Conservation (phyloP, 2,797 vertebrate species). For the Mus spretus region DNA sequence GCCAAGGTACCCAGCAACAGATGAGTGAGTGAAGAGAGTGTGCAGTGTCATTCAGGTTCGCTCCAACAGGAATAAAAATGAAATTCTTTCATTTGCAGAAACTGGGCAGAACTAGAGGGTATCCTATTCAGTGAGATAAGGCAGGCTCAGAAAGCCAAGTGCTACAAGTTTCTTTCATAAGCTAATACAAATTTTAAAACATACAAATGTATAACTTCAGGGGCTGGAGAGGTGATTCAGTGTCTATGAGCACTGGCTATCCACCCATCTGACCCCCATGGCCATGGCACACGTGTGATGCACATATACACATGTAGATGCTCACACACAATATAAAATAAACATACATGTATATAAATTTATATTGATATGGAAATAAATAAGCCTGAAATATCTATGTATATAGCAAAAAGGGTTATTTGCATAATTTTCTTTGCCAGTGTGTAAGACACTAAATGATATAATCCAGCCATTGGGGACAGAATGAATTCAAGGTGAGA, state of each 20-base stretch:
- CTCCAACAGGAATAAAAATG: neutral
- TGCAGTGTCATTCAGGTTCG: neutral
- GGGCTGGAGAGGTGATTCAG: neutral
- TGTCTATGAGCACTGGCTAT: neutral
- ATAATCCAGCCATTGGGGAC: slow-evolving; percentile 38
- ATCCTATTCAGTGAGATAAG: neutral
- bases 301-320: neutral
- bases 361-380: neutral
- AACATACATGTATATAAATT: neutral
- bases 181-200: neutral
- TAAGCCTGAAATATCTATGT: neutral
- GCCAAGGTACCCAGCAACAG: neutral
- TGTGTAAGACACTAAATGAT: slow-evolving; percentile 19
- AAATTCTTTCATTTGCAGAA: neutral
- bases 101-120: neutral
- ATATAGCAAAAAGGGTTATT: slow-evolving; percentile 15
- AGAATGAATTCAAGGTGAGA: slow-evolving; percentile 5
- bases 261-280: neutral
- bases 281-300: neutral
- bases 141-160: neutral
- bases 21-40: neutral
- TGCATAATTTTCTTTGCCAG: slow-evolving; percentile 1
- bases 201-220: neutral
- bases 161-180: neutral
- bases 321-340: neutral